Evolutionary conservation across 2,113 vertebrate species (phyloP), one percentile per base, ranked within the genome.

Genomic region (Rhinolophus sinicus): DNA sequence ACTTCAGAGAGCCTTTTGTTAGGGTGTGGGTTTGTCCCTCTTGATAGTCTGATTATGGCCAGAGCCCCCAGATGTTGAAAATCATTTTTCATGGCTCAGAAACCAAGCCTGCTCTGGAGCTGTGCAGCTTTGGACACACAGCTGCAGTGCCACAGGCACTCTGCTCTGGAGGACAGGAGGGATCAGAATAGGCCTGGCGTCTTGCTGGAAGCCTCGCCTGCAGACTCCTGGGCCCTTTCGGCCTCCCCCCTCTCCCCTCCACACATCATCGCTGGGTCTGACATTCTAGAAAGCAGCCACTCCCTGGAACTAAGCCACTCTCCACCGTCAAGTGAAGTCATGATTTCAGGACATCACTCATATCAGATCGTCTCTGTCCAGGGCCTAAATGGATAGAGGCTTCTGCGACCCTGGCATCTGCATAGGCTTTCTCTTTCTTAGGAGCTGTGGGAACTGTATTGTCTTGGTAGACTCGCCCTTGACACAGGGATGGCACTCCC

Each of bases 191-290:
- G 64, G 56, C 7, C 58, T 4, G 2, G 28, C 15, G 1, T 54
- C 70, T 33, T 62, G 56, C 47, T 54, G 18, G 67, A 67, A 54
- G 67, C 40, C 54, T 28, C 26, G 0, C 13, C 2, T 30, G 3
- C 12, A n/a, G 73, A 24, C 24, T 15, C 1, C 0, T 11, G 19
- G 22, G 1, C 40, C 14, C 69, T 21, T 24, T 58, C 33, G 88
- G 35, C 73, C 65, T 62, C 28, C 62, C 5, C 13, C 15, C 33
- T 18, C n/a, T 81, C 16, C 13, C 18, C 18, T 3, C 26, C 21
- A 4, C 33, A 10, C 47, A 0, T 22, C 33, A 5, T 11, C n/a
- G 1, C 6, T 73, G 26, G 28, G 62, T 69, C 81, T 62, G 47
- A 15, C 38, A 33, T 56, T 77, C 47, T 16, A n/a, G n/a, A 10